Base-by-base conservation (phyloP, 2,797 vertebrate species). In the Chiroxiphia lanceolata region DNA sequence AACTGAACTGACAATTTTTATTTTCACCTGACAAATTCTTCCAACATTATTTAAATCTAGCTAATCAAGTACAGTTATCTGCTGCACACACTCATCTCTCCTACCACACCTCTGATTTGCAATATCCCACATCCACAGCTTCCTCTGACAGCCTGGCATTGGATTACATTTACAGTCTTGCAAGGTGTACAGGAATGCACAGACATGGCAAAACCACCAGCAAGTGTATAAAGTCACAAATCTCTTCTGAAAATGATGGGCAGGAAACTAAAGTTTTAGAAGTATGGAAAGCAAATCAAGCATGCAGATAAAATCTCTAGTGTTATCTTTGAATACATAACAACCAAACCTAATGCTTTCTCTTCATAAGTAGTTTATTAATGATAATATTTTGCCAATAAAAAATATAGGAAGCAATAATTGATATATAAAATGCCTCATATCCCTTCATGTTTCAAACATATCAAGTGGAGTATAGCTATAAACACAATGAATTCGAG, bases 1-100 rank as follows among this genome's bases (percentile, higher is more conserved):
- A 98, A 98, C 97, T 97, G 98, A 98, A 98, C 97, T 84, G 97
- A 98, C 97, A 97, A 97, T 97, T 98, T 98, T 98, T 98, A 98
- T 98, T 98, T 98, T 98, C 98, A 98, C 98, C 97, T 98, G 94
- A 97, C 90, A 97, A 98, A 97, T 97, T 98, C 95, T 2, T 96
- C 96, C 91, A 61, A 97, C 98, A 97, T 97, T 97, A 98, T 98
- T 98, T 98, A 98, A 98, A 98, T 98, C 96, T 97, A 97, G 92
- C 92, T 98, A 98, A 98, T 98, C 97, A 98, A 97, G 97, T 98
- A 97, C 90, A 97, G 97, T 98, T 98, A 98, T 98, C 97, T 98
- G 89, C 71, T 96, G 87, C 94, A 94, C 92, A 96, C 95, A 98
- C 89, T 98, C 95, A 26, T 96, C 93, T 97, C 76, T 93, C 75